Conservation (phyloP, 1,140 invertebrate species). For the Diachasma alloeum region DNA sequence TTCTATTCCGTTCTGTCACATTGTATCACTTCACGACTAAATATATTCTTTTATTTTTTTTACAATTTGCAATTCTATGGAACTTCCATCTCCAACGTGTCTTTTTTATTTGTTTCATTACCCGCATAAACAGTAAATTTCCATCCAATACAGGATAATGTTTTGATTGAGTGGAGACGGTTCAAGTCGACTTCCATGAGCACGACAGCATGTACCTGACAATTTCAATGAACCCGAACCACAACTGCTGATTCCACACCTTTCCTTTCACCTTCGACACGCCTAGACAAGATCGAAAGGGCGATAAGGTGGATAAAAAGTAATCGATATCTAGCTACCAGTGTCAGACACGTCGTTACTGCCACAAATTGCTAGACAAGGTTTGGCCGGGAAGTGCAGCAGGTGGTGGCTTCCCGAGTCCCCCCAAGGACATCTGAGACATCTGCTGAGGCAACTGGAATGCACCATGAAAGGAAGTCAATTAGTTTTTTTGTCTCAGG, state of each 20-base stretch:
- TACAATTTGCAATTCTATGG: neutral
- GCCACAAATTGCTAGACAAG: conserved; percentile 67
- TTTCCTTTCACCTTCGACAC: conserved; percentile 35
- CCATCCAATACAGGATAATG: neutral
- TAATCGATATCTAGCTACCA: conserved; percentile 46
- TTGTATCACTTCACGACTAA: too few species aligned
- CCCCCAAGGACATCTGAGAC: conserved; percentile 64
- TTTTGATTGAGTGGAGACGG: neutral
- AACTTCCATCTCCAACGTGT: neutral
- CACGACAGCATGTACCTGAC: neutral
- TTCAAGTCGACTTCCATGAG: neutral
- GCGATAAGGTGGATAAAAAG: conserved; percentile 27
- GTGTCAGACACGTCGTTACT: conserved; percentile 54
- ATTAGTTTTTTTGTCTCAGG: neutral
- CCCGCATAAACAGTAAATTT: too few species aligned
- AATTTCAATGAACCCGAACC: neutral
- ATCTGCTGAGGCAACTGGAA: conserved; percentile 69
- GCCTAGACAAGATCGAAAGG: conserved; percentile 45
- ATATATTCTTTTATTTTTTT: neutral
- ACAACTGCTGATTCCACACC: neutral
- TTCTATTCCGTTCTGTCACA: too few species aligned
- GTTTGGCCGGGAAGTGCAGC: conserved; percentile 58
- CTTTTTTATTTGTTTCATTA: too few species aligned
- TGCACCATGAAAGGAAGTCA: conserved; percentile 18
- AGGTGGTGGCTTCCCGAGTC: conserved; percentile 50